A percentile compares a stretch with the other conserved stretches of the same genome.
These are phyloP conservation scores for Drosophila leonis DNA, from an alignment of 2,888 invertebrate genomes.

Conservation along the genomic window DNA sequence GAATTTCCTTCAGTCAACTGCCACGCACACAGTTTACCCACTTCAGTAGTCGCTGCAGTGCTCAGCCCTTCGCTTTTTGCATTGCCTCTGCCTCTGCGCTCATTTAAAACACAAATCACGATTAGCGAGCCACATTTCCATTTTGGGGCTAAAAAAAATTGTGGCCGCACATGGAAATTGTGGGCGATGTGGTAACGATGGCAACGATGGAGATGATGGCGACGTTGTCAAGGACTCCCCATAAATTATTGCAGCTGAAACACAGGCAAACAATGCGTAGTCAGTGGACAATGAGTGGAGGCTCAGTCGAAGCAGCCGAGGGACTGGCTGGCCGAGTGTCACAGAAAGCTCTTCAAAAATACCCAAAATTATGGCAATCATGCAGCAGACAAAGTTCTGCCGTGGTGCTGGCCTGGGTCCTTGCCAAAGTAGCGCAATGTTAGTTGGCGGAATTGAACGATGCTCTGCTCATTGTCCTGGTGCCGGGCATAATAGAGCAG, in stretches of 20 bases:
- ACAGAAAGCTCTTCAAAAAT: constrained; percentile 55
- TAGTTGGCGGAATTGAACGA: constrained; percentile 51
- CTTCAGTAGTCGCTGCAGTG: background rate
- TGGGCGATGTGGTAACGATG: constrained; percentile 15
- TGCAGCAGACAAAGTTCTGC: constrained; percentile 1
- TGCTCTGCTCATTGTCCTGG: constrained; percentile 61
- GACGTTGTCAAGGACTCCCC: constrained; percentile 27
- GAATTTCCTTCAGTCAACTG: background rate
- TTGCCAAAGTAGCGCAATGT: constrained; percentile 32
- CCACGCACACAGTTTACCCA: constrained; percentile 10
- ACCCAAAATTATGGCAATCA: constrained; percentile 70
- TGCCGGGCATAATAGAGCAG: constrained; percentile 74
- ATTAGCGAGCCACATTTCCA: constrained; percentile 63
- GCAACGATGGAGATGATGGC: constrained; percentile 8
- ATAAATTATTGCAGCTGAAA: constrained; percentile 62
- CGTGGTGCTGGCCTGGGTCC: background rate
- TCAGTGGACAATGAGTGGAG: constrained; percentile 37
- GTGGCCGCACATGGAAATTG: constrained; percentile 44
- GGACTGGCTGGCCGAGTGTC: constrained; percentile 17
- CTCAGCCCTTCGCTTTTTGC: background rate
- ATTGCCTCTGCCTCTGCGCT: constrained; percentile 8
- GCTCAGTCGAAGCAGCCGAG: constrained; percentile 8
- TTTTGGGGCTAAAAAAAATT: constrained; percentile 38
- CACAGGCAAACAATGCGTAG: constrained; percentile 58
- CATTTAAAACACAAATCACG: constrained; percentile 77